These are phyloP conservation scores for Ascidia mentula DNA, from an alignment of 23 tunicate genomes.

Conservation along the genomic window DNA sequence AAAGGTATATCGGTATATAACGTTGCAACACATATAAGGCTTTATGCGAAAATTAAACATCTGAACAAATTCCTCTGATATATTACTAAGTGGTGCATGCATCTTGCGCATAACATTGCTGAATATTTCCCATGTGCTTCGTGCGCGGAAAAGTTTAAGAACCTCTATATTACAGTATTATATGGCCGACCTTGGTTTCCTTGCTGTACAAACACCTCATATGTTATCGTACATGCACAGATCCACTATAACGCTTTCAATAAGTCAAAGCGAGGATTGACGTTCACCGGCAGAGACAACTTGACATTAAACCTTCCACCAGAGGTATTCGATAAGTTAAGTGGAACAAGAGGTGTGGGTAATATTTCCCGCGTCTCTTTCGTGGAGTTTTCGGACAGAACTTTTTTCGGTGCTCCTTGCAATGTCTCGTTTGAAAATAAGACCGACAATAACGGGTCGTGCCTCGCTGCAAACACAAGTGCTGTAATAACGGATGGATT, in stretches of 20 bases:
- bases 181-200: no score
- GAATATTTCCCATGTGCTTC: no score
- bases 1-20: no score
- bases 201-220: no score
- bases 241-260: background rate
- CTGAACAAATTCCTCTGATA: no score
- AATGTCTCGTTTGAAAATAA: background rate
- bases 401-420: background rate
- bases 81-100: no score
- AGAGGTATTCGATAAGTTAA: background rate
- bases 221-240: background rate
- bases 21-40: no score
- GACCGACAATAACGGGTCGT: background rate
- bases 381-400: background rate
- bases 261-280: background rate
- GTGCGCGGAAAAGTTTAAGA: no score
- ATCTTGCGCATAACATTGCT: no score
- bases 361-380: background rate
- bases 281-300: background rate
- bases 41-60: no score
- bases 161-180: no score
- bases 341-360: background rate
- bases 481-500: background rate
- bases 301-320: background rate
- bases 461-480: background rate